These are phyloP conservation scores for Rhinogobius similis DNA, from an alignment of 2,113 vertebrate genomes.

Conservation along the genomic window DNA sequence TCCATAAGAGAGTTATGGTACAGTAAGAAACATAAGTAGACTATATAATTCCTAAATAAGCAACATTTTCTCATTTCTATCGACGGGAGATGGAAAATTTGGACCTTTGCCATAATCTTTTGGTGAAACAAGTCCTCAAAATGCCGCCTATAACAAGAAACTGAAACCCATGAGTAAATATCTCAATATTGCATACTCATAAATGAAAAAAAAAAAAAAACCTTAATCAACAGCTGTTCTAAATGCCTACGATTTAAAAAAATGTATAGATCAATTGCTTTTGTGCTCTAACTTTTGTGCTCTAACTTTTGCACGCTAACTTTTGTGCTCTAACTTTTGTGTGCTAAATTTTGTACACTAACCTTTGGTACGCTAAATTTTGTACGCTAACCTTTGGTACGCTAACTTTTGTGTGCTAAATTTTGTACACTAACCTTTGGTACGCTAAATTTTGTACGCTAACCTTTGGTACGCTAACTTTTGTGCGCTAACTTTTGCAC, in stretches of 20 bases:
- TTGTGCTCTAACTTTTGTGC: background rate
- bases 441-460: background rate
- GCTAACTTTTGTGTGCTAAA: too few relatives aligned
- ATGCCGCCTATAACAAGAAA: too few relatives aligned
- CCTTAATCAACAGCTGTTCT: background rate
- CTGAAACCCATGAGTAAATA: too few relatives aligned
- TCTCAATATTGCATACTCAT: background rate
- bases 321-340: too few relatives aligned
- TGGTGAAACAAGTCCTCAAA: too few relatives aligned
- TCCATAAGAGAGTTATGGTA: background rate
- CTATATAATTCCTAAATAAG: too few relatives aligned
- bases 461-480: background rate
- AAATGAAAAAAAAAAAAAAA: background rate
- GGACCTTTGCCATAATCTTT: too few relatives aligned
- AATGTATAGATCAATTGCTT: background rate
- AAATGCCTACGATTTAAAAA: background rate
- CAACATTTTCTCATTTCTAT: background rate
- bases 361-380: too few relatives aligned
- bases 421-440: too few relatives aligned
- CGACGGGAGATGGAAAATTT: background rate
- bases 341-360: too few relatives aligned
- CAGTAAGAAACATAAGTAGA: background rate
- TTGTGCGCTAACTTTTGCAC: background rate
- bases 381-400: too few relatives aligned
- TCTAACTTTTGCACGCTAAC: too few relatives aligned